Evolutionary conservation across 2,888 invertebrate species (phyloP).

Genomic region (Drosophila lutescens): DNA sequence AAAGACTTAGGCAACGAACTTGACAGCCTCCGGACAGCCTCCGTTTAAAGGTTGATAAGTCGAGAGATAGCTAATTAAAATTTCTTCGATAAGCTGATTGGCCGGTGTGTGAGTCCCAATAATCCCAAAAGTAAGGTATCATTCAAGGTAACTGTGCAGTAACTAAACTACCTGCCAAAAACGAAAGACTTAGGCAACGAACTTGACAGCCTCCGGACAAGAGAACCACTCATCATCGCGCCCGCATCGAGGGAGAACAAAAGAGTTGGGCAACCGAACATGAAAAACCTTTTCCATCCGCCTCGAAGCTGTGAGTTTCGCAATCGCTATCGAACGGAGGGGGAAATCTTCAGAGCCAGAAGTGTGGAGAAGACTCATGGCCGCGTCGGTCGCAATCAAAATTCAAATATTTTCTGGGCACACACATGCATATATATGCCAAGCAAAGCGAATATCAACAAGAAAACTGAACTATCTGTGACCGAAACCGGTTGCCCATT

Average conservation of each 20-base stretch:
- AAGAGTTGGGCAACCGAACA: constrained; percentile 44
- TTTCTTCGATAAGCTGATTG: neutral
- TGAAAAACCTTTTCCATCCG: constrained; percentile 38
- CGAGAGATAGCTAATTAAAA: constrained; percentile 18
- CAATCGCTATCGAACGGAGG: constrained; percentile 46
- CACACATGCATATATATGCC: constrained; percentile 16
- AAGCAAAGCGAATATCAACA: constrained; percentile 60
- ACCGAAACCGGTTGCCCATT: constrained; percentile 62
- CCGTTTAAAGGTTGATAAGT: no score
- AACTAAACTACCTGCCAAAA: constrained; percentile 5
- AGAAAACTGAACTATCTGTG: constrained; percentile 40
- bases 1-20: constrained; percentile 73
- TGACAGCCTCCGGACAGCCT: constrained; percentile 26
- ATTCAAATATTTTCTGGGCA: constrained; percentile 60
- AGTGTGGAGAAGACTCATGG: constrained; percentile 6
- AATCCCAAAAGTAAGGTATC: neutral
- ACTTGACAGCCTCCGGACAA: constrained; percentile 48
- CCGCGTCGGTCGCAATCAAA: constrained; percentile 57
- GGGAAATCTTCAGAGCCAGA: constrained; percentile 42
- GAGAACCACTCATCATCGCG: constrained; percentile 18
- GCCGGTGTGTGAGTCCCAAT: neutral
- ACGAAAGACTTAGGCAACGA: constrained; percentile 70
- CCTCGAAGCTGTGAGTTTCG: constrained; percentile 50
- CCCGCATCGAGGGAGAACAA: constrained; percentile 45
- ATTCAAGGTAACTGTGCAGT: neutral